Evolutionary conservation across 2,888 invertebrate genomes (phyloP).

Genomic region (Rotaria socialis): DNA sequence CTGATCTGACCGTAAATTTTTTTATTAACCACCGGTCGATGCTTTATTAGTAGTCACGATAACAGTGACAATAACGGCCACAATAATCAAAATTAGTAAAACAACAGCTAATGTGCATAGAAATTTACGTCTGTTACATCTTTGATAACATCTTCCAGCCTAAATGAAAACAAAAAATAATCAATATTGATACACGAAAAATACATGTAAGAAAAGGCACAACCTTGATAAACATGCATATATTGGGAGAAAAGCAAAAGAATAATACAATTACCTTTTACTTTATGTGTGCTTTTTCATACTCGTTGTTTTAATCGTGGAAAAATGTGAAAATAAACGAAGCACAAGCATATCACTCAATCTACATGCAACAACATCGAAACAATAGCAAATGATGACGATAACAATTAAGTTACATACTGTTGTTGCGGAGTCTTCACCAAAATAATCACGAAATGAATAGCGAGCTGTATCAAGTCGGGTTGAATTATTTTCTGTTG

Average conservation of each 20-base stretch:
- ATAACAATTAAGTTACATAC: background rate
- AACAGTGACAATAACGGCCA: conserved; percentile 14
- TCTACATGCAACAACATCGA: background rate
- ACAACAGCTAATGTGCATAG: background rate
- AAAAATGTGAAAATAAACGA: background rate
- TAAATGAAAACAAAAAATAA: background rate
- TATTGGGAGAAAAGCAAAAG: background rate
- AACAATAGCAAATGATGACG: background rate
- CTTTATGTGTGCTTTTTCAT: background rate
- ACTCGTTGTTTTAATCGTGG: background rate
- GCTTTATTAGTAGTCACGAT: conserved; percentile 8
- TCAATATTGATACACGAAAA: too few species aligned
- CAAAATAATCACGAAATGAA: background rate
- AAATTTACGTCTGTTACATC: conserved; percentile 21
- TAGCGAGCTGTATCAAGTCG: background rate
- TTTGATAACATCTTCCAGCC: background rate
- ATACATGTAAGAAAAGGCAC: background rate
- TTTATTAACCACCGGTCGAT: background rate
- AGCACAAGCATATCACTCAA: background rate
- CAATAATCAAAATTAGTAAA: background rate
- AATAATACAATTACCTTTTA: background rate
- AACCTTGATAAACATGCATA: background rate
- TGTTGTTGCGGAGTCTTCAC: background rate
- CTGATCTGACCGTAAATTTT: background rate
- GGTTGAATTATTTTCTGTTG: background rate